Base-by-base conservation (phyloP, 2,888 invertebrate species). In the Flabesymbios commensalis region DNA sequence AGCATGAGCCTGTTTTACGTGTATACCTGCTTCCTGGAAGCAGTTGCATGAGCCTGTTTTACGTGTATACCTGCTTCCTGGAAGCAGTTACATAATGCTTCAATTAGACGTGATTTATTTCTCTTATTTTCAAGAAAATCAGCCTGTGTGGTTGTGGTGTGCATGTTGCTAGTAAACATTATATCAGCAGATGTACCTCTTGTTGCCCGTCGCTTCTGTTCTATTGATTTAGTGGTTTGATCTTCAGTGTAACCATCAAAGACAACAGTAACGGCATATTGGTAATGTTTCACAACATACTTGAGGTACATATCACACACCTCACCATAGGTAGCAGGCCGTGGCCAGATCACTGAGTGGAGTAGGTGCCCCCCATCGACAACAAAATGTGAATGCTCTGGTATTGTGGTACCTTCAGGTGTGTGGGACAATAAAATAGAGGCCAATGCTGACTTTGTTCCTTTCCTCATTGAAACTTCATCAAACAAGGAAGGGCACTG, bases 331-430 rank as follows among this genome's bases (percentile, higher is more conserved):
- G 24, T n/a, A 24, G 14, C n/a, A n/a, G n/a, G n/a, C n/a, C 22
- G 45, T 61, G 67, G 68, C 71, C 73, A 73, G 49, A 68, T 56
- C 36, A 70, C 64, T 57, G 60, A 59, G 42, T 63, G 72, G 52
- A 72, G 85, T 43, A 70, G 60, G 56, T 63, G 42, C 41, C 64
- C 67, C 19, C 67, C 65, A 57, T 68, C 69, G 32, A 68, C 51
- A 24, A 68, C 48, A 61, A 52, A 70, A 14, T 61, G 29, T 26
- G 19, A 14, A 59, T 58, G 22, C 17, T 60, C 59, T 52, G 22
- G 57, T 10, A 28, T 28, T 19, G 10, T 45, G 45, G 14, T n/a
- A 10, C 22, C n/a, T n/a, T n/a, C n/a, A n/a, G n/a, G 45, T n/a
- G 10, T 10, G 14, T 10, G 7, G 24, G 17, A 7, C 19, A n/a